Conservation (phyloP, 2,113 vertebrate genomes). For the Brachionichthys hirsutus region DNA sequence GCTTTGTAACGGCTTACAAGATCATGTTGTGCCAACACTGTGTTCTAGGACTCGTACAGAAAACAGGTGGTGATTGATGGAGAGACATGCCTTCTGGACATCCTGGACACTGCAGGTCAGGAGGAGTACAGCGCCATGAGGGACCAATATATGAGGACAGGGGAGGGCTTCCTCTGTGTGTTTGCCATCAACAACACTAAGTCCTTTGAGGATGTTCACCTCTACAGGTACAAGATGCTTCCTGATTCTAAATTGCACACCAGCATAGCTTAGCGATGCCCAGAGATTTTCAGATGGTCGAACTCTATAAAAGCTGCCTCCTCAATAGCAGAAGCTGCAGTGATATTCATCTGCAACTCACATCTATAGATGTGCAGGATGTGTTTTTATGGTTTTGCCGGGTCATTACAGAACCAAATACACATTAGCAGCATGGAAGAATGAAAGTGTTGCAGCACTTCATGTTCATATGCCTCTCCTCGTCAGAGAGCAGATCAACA, state of each 20-base stretch:
- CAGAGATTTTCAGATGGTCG: too few species aligned
- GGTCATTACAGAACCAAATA: too few species aligned
- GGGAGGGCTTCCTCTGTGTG: conserved; percentile 88
- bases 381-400: too few species aligned
- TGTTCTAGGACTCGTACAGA: conserved; percentile 77
- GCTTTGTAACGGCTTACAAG: not conserved
- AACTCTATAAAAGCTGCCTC: too few species aligned
- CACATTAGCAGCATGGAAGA: too few species aligned
- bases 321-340: too few species aligned
- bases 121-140: conserved; percentile 86
- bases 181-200: conserved; percentile 87
- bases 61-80: conserved; percentile 82
- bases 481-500: conserved; percentile 84
- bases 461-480: not conserved
- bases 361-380: too few species aligned
- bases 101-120: conserved; percentile 81
- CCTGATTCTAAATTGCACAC: rapidly evolving
- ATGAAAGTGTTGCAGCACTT: too few species aligned
- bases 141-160: conserved; percentile 87
- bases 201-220: conserved; percentile 85
- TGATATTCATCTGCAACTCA: too few species aligned
- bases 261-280: not conserved
- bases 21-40: not conserved
- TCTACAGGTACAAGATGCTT: conserved; percentile 76
- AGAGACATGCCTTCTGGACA: conserved; percentile 81